Evolutionary conservation across 1,140 invertebrate genomes (phyloP).

Genomic region (Formica exsecta): DNA sequence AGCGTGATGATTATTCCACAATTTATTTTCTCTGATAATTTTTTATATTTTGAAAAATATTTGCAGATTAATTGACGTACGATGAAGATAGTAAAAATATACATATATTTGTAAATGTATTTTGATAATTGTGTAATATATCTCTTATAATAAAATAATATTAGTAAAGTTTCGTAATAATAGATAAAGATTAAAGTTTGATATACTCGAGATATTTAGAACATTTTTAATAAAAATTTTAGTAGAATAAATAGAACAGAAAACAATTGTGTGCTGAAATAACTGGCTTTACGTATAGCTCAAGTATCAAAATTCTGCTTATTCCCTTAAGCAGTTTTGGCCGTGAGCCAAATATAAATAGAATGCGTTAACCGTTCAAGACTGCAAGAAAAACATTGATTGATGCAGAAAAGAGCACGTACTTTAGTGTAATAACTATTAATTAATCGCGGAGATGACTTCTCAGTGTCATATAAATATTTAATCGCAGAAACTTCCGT

Average conservation of each 20-base stretch:
- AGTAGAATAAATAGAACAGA: neutral
- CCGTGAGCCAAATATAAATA: conserved; percentile 39
- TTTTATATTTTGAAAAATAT: neutral
- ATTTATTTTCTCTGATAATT: neutral
- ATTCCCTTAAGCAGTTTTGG: conserved; percentile 50
- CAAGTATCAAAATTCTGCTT: conserved; percentile 50
- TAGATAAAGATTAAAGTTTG: neutral
- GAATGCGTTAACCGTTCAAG: conserved; percentile 26
- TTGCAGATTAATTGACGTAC: neutral
- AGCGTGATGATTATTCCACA: conserved; percentile 11
- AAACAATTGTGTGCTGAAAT: neutral
- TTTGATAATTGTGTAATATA: neutral
- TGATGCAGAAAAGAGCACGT: conserved; percentile 30
- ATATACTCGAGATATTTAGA: neutral
- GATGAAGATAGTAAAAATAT: neutral
- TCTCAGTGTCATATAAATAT: neutral
- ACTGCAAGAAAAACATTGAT: conserved; percentile 37
- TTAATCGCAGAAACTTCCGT: neutral
- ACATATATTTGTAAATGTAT: neutral
- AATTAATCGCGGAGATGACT: conserved; percentile 14
- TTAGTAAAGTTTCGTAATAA: too few relatives aligned
- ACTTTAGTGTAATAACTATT: conserved; percentile 22
- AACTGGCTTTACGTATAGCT: neutral
- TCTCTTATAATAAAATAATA: neutral
- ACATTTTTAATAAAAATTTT: neutral